Evolutionary conservation across 2,797 vertebrate genomes (phyloP).

Genomic region (Argyrosomus regius): DNA sequence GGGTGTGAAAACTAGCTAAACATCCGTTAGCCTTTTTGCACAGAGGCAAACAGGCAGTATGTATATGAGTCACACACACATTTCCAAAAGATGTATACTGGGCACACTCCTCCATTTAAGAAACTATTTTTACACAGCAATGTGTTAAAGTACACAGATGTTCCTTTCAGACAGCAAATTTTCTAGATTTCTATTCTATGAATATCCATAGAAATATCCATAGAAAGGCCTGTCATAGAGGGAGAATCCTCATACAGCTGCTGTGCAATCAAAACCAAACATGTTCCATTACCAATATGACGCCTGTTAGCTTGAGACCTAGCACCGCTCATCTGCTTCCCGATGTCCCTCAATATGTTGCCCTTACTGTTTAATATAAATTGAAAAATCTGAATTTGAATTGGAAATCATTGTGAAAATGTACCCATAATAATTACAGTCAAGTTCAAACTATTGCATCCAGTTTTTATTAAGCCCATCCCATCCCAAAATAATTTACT

Average conservation of each 20-base stretch:
- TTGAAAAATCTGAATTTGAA: background rate
- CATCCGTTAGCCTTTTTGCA: conserved; percentile 33
- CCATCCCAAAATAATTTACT: background rate
- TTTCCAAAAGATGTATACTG: background rate
- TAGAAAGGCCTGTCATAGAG: too few relatives aligned
- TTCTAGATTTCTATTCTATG: background rate
- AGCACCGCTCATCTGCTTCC: background rate
- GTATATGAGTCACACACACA: background rate
- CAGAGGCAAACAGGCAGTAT: conserved; percentile 5
- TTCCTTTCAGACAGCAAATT: background rate
- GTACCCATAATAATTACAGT: background rate
- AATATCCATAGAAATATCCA: background rate
- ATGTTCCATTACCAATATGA: background rate
- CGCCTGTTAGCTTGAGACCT: background rate
- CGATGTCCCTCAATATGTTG: background rate
- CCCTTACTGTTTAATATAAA: conserved; percentile 12
- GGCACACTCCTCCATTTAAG: background rate
- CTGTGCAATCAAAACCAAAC: conserved; percentile 2
- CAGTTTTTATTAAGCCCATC: background rate
- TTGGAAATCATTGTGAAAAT: background rate
- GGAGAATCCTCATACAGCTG: background rate
- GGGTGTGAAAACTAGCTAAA: conserved; percentile 61
- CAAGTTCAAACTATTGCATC: background rate
- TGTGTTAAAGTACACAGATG: background rate
- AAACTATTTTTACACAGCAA: background rate